phyloP scores from a whole-genome alignment of 2,113 vertebrate species.

The Candoia aspera region DNA sequence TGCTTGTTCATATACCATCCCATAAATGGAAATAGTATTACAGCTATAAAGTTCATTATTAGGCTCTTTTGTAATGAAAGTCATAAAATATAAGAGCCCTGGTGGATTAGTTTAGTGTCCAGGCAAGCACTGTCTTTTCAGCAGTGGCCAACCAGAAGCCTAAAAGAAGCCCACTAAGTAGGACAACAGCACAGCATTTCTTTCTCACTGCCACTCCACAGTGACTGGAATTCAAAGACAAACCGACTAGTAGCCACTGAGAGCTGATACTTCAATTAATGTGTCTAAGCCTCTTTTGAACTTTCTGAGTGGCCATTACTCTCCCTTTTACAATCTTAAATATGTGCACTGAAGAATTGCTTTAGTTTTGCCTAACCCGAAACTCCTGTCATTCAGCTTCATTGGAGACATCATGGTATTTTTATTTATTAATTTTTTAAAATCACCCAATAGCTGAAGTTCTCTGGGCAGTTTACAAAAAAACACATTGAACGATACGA shows the following conservation, averaged over 20 bases:
- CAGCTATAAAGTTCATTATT: neutral
- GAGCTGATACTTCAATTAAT: neutral
- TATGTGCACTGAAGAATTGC: neutral
- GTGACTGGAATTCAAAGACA: neutral
- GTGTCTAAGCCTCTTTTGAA: neutral
- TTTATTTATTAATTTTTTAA: neutral
- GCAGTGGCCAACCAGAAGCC: neutral
- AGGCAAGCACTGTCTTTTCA: neutral
- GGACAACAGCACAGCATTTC: neutral
- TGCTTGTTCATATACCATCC: neutral
- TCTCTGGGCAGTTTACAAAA: neutral
- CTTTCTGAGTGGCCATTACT: neutral
- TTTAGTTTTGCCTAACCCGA: neutral
- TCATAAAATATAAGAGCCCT: neutral
- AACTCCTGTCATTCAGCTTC: neutral
- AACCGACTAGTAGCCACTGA: neutral
- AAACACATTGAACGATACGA: neutral
- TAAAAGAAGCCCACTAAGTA: neutral
- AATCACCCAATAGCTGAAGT: neutral
- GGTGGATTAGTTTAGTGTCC: neutral
- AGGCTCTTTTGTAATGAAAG: neutral
- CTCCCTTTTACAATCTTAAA: neutral
- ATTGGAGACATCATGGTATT: neutral
- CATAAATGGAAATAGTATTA: neutral
- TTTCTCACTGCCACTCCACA: neutral